A percentile compares a stretch with the other conserved stretches of the same genome.
phyloP scores from a whole-genome alignment of 2,113 vertebrate genomes.

The Mustela lutreola region DNA sequence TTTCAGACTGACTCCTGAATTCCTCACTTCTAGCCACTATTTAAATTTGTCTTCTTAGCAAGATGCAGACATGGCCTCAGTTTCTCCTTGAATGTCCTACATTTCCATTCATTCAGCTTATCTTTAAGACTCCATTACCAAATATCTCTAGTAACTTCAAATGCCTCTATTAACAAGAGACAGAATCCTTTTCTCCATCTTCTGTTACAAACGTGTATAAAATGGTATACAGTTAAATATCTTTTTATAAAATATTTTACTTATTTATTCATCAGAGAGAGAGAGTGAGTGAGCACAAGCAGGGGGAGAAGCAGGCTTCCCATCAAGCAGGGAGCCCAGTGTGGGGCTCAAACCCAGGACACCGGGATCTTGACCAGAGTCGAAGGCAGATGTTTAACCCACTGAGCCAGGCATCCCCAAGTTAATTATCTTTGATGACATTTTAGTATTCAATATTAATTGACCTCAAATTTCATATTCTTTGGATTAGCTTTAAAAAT shows the following conservation, averaged over 20 bases:
- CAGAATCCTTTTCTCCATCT: not conserved
- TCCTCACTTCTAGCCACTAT: not conserved
- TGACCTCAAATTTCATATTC: conserved; percentile 44
- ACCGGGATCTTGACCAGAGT: too few species aligned
- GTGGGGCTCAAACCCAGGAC: too few species aligned
- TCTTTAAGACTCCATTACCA: conserved; percentile 46
- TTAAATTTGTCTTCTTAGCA: not conserved
- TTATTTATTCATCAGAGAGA: too few species aligned
- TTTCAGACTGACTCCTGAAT: not conserved
- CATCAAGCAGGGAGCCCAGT: too few species aligned
- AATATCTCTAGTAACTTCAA: conserved; percentile 28
- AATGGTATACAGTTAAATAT: not conserved
- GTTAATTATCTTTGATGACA: not conserved
- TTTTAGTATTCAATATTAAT: conserved; percentile 53
- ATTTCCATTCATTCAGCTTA: not conserved
- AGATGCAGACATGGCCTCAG: not conserved
- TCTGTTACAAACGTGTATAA: not conserved
- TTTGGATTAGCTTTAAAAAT: conserved; percentile 24
- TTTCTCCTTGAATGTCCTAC: not conserved
- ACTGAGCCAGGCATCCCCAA: too few species aligned
- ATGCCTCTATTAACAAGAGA: not conserved
- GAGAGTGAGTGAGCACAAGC: too few species aligned
- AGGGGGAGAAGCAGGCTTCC: too few species aligned
- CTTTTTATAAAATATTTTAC: not conserved
- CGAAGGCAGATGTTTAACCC: too few species aligned